Base-by-base conservation (phyloP, 2,113 vertebrate species). In the Smithornis capensis region DNA sequence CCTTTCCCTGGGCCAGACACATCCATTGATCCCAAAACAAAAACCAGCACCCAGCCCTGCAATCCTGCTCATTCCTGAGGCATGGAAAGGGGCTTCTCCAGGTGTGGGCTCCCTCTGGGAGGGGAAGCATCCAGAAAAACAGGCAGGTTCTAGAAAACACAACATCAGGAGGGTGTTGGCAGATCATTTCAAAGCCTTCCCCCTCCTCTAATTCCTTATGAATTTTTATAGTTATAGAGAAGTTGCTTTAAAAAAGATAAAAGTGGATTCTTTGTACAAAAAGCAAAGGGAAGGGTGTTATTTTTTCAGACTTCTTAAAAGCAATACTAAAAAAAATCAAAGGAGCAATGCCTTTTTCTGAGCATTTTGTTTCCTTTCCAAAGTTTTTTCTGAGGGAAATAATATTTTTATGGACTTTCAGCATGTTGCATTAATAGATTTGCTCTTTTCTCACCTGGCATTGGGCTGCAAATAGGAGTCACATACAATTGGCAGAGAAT, bases 291-390 rank as follows among this genome's bases (percentile, higher is more conserved):
- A 89, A 84, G 65, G 37, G 69, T 49, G 47, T 73, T 95, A 27
- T 83, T 91, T 89, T 93, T 74, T 38, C 73, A 78, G 78, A 29
- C 59, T 87, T 92, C 71, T 57, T 38, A 59, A 88, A 62, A 95
- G 85, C 88, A 96, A 90, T 96, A 92, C 45, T 19, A 14, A 73
- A 87, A 89, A 80, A 9, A 23, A 77, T 65, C 64, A 59, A 80
- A 87, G 83, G 38, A 92, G 53, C 8, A n/a, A 80, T 42, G 62
- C 31, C 11, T 64, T 90, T 77, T 56, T 40, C 67, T 3, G 10
- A 92, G 64, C n/a, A 14, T 89, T 94, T 55, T 27, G 14, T 55
- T 97, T 83, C 60, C 33, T 84, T 89, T 75, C 83, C 57, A 74
- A 83, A 57, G 40, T 25, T 40, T 84, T 64, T 78, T 60, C 44